These are phyloP conservation scores for Scaptomyza reducta DNA, from an alignment of 2,888 invertebrate genomes.

Conservation along the genomic window DNA sequence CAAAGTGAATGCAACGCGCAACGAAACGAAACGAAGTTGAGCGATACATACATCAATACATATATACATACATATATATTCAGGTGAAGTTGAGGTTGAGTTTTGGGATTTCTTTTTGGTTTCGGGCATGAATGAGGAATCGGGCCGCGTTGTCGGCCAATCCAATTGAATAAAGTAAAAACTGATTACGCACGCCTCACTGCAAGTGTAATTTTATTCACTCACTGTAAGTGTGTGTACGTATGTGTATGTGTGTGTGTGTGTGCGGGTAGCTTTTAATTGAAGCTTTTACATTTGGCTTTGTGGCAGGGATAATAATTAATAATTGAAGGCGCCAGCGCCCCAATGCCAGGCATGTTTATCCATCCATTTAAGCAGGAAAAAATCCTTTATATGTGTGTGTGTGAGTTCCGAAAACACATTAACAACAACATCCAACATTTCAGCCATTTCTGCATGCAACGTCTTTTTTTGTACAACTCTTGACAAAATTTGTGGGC, in stretches of 20 bases:
- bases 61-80: not conserved
- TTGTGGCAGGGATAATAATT: constrained; percentile 70
- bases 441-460: constrained; percentile 18
- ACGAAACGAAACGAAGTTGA: not conserved
- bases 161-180: constrained; percentile 56
- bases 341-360: constrained; percentile 55
- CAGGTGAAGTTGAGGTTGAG: not conserved
- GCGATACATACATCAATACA: not conserved
- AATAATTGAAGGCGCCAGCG: constrained; percentile 64
- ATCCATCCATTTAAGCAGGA: constrained; percentile 36
- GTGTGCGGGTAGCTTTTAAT: constrained; percentile 58
- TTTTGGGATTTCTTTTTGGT: not conserved
- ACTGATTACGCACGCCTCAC: constrained; percentile 51
- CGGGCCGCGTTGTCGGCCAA: constrained; percentile 4
- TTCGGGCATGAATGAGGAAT: not conserved
- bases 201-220: constrained; percentile 24
- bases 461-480: constrained; percentile 20
- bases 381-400: not conserved
- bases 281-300: constrained; percentile 76
- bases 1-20: constrained; percentile 13
- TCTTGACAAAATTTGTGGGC: constrained; percentile 39
- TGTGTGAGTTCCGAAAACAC: constrained; percentile 26
- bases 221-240: constrained; percentile 15
- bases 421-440: constrained; percentile 25
- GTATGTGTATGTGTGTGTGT: constrained; percentile 38